Percentiles rank a stretch among this genome's conserved stretches.
These are phyloP conservation scores for Drosophila nigricruria DNA, from an alignment of 2,888 invertebrate species.

Conservation along the genomic window DNA sequence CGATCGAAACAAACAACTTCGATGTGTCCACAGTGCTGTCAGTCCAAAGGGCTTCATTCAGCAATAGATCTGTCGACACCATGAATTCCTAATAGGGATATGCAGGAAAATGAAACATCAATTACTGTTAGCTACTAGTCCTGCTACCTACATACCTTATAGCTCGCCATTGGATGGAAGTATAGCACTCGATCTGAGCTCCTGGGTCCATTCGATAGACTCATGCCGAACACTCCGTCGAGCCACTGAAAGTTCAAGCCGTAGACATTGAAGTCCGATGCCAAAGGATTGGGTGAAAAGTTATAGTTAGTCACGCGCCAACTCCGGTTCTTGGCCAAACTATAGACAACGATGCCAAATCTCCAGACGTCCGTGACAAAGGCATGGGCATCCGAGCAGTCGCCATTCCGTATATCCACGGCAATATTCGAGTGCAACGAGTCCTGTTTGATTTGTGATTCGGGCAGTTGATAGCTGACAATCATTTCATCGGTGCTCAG, in stretches of 20 bases:
- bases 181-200: constrained; percentile 88
- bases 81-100: constrained; percentile 87
- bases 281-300: constrained; percentile 84
- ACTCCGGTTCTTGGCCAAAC: constrained; percentile 80
- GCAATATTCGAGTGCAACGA: constrained; percentile 87
- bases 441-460: constrained; percentile 89
- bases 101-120: not conserved
- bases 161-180: constrained; percentile 94
- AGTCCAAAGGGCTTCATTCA: constrained; percentile 87
- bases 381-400: constrained; percentile 87
- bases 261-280: constrained; percentile 90
- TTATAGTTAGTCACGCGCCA: constrained; percentile 84
- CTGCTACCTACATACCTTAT: constrained; percentile 84
- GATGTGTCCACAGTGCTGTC: constrained; percentile 77
- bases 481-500: constrained; percentile 88
- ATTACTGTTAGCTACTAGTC: not conserved
- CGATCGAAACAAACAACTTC: constrained; percentile 81
- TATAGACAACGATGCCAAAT: constrained; percentile 86
- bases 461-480: constrained; percentile 88
- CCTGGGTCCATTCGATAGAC: constrained; percentile 87
- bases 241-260: constrained; percentile 93
- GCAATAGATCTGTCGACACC: constrained; percentile 89
- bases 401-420: constrained; percentile 86
- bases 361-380: constrained; percentile 89
- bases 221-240: constrained; percentile 92